Base-by-base conservation (phyloP, 2,888 invertebrate genomes). In the Dryomyza anilis region DNA sequence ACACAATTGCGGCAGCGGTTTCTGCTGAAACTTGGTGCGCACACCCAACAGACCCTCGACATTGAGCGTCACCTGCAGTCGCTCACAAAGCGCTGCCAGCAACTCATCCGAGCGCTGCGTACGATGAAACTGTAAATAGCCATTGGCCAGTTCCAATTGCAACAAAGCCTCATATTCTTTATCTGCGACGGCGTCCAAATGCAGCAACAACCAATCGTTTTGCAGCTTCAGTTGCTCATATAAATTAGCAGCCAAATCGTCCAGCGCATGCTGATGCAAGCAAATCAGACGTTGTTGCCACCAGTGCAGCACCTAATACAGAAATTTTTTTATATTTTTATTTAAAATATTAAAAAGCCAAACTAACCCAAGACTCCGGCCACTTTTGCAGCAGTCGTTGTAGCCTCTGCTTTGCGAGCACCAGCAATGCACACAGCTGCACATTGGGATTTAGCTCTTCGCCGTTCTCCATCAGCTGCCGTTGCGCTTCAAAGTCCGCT, bases 21-120 rank as follows among this genome's bases (percentile, higher is more conserved):
- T 89, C 72, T 90, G 87, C 81, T 99, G 98, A 79, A 89, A 95
- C 74, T 91, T 91, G 8, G 98, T 98, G 68, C 98, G 87, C 79
- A 93, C 92, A 0, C 98, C 98, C 71, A 98, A 83, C 36, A 91
- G 45, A 25, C 91, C 92, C 80, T 87, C 88, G 4, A 95, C 85
- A 72, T 89, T 86, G 46, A 94, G 83, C 50, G 87, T 86, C 46
- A 96, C 81, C 5, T 89, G 88, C 29, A 92, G 85, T 45, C 88
- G 79, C 48, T 87, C 84, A 69, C 87, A 86, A 0, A 93, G 91
- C 52, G 85, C 84, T 6, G 86, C 82, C 61, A 96, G 84, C 75
- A 90, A 87, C 67, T 89, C 87, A 61, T 90, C 89, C 0, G 91
- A 89, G 72, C 88, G 87, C 43, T 88, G 87, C 14, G 92, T 87